Conservation (phyloP, 2,888 invertebrate species). For the Cheilosia vernalis region DNA sequence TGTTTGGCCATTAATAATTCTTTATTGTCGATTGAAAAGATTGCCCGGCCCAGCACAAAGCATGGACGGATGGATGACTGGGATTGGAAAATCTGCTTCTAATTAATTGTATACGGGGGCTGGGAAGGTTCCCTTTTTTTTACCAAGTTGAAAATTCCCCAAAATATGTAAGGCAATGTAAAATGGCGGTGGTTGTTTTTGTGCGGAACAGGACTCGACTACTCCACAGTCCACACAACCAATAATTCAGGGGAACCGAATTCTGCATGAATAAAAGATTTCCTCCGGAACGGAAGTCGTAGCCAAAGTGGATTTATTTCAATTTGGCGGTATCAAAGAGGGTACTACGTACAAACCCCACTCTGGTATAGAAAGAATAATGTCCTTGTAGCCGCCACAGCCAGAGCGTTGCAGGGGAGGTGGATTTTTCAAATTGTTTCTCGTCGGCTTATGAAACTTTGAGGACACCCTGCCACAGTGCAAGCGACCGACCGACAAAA, state of each 20-base stretch:
- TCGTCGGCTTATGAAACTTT: constrained; percentile 48
- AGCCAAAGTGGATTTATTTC: constrained; percentile 67
- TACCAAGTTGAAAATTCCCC: not conserved
- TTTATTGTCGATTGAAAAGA: constrained; percentile 74
- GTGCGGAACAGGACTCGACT: not conserved
- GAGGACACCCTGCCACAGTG: constrained; percentile 10
- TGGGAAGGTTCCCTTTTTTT: not conserved
- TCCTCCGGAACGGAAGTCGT: constrained; percentile 32
- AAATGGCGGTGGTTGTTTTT: constrained; percentile 20
- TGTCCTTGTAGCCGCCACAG: constrained; percentile 43
- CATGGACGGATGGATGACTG: constrained; percentile 53
- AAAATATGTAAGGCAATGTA: constrained; percentile 41
- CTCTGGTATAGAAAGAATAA: constrained; percentile 17
- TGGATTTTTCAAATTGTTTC: constrained; percentile 56
- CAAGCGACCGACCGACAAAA: constrained; percentile 5
- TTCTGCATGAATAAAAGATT: constrained; percentile 59
- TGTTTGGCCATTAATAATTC: constrained; percentile 75
- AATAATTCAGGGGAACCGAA: constrained; percentile 51
- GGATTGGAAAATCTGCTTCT: constrained; percentile 63
- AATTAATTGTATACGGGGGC: constrained; percentile 57
- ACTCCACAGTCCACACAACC: not conserved
- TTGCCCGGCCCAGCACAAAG: constrained; percentile 29
- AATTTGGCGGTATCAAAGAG: constrained; percentile 61
- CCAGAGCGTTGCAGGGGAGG: constrained; percentile 3
- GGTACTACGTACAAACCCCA: not conserved